Evolutionary conservation across 2,888 invertebrate genomes (phyloP).

Genomic region (Branchellion lobata): DNA sequence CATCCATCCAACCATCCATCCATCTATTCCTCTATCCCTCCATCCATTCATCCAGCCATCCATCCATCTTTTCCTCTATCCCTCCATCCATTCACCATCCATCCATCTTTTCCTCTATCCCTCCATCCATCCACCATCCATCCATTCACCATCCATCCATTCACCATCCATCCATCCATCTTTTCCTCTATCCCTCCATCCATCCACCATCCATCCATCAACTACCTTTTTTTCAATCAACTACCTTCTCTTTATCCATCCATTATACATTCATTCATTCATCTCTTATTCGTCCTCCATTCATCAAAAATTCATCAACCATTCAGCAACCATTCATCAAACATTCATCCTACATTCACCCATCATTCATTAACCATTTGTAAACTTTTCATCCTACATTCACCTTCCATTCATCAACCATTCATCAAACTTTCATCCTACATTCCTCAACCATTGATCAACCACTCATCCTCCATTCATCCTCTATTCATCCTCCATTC

Average conservation of each 20-base stretch:
- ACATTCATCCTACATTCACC: neutral
- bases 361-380: neutral
- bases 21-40: neutral
- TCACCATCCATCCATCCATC: neutral
- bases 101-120: neutral
- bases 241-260: neutral
- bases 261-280: neutral
- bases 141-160: neutral
- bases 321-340: neutral
- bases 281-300: neutral
- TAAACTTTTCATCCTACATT: neutral
- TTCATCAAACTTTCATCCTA: neutral
- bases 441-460: too few relatives aligned
- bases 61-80: neutral
- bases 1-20: conserved; percentile 5
- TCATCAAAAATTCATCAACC: too few relatives aligned
- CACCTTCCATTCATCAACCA: conserved; percentile 60
- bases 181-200: neutral
- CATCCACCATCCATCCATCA: neutral
- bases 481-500: neutral
- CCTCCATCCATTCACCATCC: neutral
- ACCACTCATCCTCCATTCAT: neutral
- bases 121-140: neutral
- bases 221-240: neutral
- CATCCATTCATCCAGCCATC: neutral